Evolutionary conservation across 2,113 vertebrate species (phyloP).

Genomic region (Heliornis fulica): DNA sequence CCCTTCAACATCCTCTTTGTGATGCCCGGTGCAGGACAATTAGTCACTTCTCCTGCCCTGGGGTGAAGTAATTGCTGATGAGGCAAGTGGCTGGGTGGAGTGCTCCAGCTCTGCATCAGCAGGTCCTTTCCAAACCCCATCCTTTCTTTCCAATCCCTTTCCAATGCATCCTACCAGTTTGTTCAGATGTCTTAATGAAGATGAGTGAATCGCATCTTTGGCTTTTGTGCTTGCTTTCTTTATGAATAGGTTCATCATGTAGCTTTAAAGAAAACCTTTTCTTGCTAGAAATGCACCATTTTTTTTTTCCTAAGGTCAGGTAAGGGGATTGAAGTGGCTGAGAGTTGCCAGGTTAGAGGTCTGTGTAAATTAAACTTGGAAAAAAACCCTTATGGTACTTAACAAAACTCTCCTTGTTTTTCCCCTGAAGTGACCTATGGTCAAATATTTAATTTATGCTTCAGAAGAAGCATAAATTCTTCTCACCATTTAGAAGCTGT

Average conservation of each 20-base stretch:
- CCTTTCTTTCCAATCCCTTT: not conserved
- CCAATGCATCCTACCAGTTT: not conserved
- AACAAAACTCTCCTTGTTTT: slow-evolving; percentile 3
- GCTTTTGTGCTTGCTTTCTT: not conserved
- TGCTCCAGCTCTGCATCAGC: fast-evolving
- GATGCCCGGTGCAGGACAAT: not conserved
- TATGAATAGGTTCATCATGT: not conserved
- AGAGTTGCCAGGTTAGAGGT: not conserved
- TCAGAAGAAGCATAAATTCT: too few species aligned
- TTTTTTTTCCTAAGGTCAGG: not conserved
- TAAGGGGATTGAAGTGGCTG: not conserved
- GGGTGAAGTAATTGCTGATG: fast-evolving
- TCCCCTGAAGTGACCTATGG: not conserved
- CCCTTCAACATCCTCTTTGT: not conserved
- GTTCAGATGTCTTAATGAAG: not conserved
- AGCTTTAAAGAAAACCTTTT: not conserved
- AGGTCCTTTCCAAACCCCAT: not conserved
- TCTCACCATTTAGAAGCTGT: not conserved
- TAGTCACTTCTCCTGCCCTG: not conserved
- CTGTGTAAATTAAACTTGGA: not conserved
- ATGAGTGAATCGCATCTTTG: not conserved
- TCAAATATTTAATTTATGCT: slow-evolving; percentile 23
- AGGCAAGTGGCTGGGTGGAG: not conserved
- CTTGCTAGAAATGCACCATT: not conserved
- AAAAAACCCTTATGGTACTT: not conserved